Evolutionary conservation across 2,888 invertebrate genomes (phyloP).

Genomic region (Drosophila percnosoma): DNA sequence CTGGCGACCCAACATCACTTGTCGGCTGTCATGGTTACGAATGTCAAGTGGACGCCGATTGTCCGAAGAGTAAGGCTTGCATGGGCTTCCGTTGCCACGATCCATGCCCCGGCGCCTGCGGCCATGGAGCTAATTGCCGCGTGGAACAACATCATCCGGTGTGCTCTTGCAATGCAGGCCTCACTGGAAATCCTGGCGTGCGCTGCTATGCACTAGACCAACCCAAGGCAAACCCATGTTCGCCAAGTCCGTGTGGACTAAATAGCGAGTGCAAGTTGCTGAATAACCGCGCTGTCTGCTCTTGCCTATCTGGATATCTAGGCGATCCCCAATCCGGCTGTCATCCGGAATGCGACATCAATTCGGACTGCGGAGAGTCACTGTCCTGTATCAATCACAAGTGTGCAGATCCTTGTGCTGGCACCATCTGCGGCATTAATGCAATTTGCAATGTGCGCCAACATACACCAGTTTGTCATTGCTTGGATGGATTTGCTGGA

Average conservation of each 20-base stretch:
- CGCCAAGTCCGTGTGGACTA: slow-evolving; percentile 90
- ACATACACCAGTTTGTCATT: slow-evolving; percentile 93
- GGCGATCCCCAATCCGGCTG: slow-evolving; percentile 93
- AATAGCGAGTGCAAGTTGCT: slow-evolving; percentile 92
- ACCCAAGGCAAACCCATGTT: slow-evolving; percentile 88
- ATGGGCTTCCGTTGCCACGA: slow-evolving; percentile 92
- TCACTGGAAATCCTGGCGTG: slow-evolving; percentile 91
- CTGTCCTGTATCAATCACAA: slow-evolving; percentile 91
- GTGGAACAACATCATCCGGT: slow-evolving; percentile 92
- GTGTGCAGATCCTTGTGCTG: slow-evolving; percentile 91
- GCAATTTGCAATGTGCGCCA: slow-evolving; percentile 92
- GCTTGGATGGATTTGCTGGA: slow-evolving; percentile 91
- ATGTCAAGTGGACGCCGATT: slow-evolving; percentile 92
- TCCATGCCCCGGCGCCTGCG: slow-evolving; percentile 93
- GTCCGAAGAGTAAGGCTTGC: slow-evolving; percentile 90
- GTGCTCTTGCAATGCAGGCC: slow-evolving; percentile 90
- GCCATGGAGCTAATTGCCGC: slow-evolving; percentile 89
- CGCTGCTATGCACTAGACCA: slow-evolving; percentile 88
- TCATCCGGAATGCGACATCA: slow-evolving; percentile 92
- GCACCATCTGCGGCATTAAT: slow-evolving; percentile 91
- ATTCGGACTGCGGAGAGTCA: slow-evolving; percentile 91
- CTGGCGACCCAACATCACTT: slow-evolving; percentile 90
- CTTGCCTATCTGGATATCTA: slow-evolving; percentile 90
- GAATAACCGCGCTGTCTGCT: slow-evolving; percentile 90
- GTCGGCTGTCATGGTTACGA: slow-evolving; percentile 92